phyloP scores from a whole-genome alignment of 2,113 vertebrate species.

The Rhea americana region DNA sequence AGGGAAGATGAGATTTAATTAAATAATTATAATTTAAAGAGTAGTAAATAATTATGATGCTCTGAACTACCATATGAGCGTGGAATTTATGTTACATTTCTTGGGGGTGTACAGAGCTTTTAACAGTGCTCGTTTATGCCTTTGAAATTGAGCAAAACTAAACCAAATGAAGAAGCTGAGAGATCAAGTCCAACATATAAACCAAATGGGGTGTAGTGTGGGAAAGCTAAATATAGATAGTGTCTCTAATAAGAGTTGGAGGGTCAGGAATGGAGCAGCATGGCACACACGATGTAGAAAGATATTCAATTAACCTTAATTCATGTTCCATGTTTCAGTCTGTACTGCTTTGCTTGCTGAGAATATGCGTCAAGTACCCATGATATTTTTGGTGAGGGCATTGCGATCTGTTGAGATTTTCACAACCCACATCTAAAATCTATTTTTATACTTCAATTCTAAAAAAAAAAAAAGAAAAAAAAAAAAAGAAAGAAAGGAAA shows the following conservation, averaged over 20 bases:
- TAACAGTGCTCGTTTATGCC: background rate
- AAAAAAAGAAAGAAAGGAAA: background rate
- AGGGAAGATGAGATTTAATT: background rate
- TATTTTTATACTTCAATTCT: slow-evolving; percentile 41
- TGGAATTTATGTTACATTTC: background rate
- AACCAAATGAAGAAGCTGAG: background rate
- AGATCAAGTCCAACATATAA: background rate
- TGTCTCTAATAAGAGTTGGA: slow-evolving; percentile 12
- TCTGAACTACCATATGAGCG: background rate
- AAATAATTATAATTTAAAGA: background rate
- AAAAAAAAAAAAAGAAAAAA: background rate
- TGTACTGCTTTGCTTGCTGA: slow-evolving; percentile 27
- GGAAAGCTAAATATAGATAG: slow-evolving; percentile 27
- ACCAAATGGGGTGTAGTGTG: background rate
- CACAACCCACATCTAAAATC: slow-evolving; percentile 38
- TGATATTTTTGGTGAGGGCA: slow-evolving; percentile 25
- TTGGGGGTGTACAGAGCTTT: background rate
- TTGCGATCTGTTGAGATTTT: background rate
- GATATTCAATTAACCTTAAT: slow-evolving; percentile 46
- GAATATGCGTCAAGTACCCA: background rate
- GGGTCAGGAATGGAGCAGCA: slow-evolving; percentile 8
- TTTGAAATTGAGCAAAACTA: background rate
- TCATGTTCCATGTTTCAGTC: slow-evolving; percentile 3
- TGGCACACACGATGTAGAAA: slow-evolving; percentile 12
- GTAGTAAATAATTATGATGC: background rate